phyloP scores from a whole-genome alignment of 2,797 vertebrate genomes.

The Hybognathus amarus region DNA sequence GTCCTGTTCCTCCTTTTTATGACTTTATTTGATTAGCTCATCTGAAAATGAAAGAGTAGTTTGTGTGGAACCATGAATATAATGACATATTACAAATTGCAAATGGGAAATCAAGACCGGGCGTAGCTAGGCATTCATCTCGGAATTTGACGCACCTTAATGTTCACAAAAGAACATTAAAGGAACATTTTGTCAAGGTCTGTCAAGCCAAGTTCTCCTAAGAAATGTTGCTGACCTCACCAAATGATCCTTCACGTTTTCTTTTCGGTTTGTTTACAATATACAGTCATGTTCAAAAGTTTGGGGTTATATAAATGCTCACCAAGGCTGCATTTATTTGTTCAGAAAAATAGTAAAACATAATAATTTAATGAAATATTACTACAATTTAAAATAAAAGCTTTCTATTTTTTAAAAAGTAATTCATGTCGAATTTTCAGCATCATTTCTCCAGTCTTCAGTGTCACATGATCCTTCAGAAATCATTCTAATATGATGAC shows the following conservation, averaged over 20 bases:
- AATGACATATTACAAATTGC: conserved; percentile 47
- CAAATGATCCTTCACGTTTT: not conserved
- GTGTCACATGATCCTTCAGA: not conserved
- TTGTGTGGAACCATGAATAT: conserved; percentile 38
- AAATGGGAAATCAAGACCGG: conserved; percentile 27
- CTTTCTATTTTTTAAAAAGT: not conserved
- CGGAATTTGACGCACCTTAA: conserved; percentile 34
- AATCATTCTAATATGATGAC: not conserved
- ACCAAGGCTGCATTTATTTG: too few relatives aligned
- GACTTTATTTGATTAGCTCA: conserved; percentile 61
- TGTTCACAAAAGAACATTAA: conserved; percentile 33
- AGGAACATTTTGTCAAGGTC: conserved; percentile 2
- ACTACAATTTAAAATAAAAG: not conserved
- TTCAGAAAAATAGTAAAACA: too few relatives aligned
- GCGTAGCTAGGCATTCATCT: conserved; percentile 28
- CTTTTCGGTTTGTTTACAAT: not conserved
- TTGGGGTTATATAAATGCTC: too few relatives aligned
- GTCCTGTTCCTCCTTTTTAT: conserved; percentile 58
- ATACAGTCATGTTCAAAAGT: not conserved
- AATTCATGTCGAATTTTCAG: not conserved
- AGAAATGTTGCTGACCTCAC: not conserved
- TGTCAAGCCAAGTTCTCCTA: not conserved
- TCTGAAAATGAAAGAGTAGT: conserved; percentile 55
- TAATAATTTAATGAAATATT: not conserved
- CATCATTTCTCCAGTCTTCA: not conserved